These are phyloP conservation scores for Neodiprion fabricii DNA, from an alignment of 1,140 invertebrate species.

Conservation along the genomic window DNA sequence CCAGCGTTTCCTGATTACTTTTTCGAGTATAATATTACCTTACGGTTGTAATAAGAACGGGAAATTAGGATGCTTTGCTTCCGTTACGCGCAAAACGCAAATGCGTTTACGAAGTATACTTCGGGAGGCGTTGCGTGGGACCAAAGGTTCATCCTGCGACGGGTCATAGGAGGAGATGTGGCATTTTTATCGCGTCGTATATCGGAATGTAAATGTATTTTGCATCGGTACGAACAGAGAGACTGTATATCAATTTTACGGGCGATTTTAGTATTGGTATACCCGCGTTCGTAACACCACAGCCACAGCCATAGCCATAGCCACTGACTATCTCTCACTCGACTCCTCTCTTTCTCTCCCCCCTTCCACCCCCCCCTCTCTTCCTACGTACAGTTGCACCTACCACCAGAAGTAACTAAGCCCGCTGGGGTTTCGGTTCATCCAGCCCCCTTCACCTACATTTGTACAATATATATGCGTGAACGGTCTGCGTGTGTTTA, in stretches of 20 bases:
- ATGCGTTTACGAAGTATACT: not conserved
- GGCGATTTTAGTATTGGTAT: slow-evolving; percentile 5
- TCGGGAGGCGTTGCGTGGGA: not conserved
- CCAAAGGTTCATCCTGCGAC: not conserved
- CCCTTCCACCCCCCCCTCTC: too few species aligned
- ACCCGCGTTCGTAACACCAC: not conserved
- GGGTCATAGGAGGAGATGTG: not conserved
- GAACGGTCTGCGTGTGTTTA: too few species aligned
- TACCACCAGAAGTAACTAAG: not conserved
- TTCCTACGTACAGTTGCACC: not conserved
- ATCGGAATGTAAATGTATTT: slow-evolving; percentile 7
- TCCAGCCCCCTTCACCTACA: not conserved
- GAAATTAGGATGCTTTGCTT: too few species aligned
- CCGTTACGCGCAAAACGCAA: too few species aligned
- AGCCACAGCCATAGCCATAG: too few species aligned
- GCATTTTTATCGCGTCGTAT: slow-evolving; percentile 2
- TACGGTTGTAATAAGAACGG: too few species aligned
- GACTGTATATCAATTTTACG: slow-evolving; percentile 7
- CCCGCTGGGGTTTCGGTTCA: not conserved
- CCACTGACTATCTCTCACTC: too few species aligned
- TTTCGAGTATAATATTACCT: too few species aligned
- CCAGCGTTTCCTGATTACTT: too few species aligned
- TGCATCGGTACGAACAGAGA: slow-evolving; percentile 7
- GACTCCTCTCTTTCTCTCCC: too few species aligned
- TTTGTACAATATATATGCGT: too few species aligned